These are phyloP conservation scores for Maniola jurtina DNA, from an alignment of 1,140 invertebrate genomes.

Conservation along the genomic window DNA sequence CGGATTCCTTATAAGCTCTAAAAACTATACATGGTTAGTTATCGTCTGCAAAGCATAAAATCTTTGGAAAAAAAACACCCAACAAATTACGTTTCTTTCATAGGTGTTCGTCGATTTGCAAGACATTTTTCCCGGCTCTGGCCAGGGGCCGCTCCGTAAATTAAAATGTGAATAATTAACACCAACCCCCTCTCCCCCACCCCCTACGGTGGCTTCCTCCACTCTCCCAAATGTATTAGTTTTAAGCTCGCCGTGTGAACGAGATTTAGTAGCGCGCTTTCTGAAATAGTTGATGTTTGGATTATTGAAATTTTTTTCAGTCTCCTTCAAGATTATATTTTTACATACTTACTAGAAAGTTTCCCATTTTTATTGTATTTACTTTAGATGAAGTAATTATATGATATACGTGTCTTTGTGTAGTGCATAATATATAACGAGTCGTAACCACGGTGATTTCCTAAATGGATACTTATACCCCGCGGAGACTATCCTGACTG, in stretches of 20 bases:
- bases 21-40: background rate
- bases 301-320: constrained; percentile 33
- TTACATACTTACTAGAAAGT: background rate
- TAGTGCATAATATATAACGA: too few relatives aligned
- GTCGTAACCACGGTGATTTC: too few relatives aligned
- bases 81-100: constrained; percentile 35
- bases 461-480: too few relatives aligned
- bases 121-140: constrained; percentile 70
- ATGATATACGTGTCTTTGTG: too few relatives aligned
- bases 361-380: too few relatives aligned
- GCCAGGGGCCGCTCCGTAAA: constrained; percentile 64
- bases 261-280: constrained; percentile 51
- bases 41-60: background rate
- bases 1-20: too few relatives aligned
- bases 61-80: background rate
- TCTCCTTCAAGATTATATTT: background rate
- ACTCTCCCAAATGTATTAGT: constrained; percentile 71
- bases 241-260: constrained; percentile 69
- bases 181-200: constrained; percentile 34
- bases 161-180: constrained; percentile 77
- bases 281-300: constrained; percentile 55
- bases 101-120: constrained; percentile 64
- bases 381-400: too few relatives aligned
- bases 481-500: too few relatives aligned
- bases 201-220: constrained; percentile 24